Evolutionary conservation across 2,797 vertebrate species (phyloP).

Genomic region (Pseudochromis fuscus): DNA sequence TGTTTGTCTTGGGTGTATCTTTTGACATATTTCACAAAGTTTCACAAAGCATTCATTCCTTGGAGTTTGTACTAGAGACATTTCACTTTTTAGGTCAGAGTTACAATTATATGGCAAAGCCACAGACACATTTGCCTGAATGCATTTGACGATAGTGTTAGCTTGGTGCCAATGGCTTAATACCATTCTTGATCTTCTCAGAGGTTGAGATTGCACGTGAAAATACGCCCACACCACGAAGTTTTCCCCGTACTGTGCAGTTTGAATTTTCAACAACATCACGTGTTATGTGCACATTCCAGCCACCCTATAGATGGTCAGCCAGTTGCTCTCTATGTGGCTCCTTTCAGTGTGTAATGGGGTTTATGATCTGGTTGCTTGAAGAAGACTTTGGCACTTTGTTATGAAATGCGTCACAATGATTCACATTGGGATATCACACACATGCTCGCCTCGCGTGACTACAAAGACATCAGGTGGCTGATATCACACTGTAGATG

Average conservation of each 20-base stretch:
- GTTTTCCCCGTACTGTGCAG: no score
- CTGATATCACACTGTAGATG: neutral
- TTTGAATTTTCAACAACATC: no score
- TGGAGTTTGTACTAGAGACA: neutral
- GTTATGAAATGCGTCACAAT: conserved; percentile 27
- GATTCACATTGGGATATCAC: conserved; percentile 23
- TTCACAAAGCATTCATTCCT: neutral
- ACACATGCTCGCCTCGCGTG: neutral
- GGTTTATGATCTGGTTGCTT: conserved; percentile 15
- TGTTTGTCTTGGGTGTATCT: neutral
- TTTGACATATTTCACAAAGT: neutral
- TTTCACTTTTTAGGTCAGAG: neutral
- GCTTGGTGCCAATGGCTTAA: neutral
- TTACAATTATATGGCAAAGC: neutral
- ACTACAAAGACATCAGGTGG: neutral
- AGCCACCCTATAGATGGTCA: neutral
- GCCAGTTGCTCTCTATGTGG: neutral
- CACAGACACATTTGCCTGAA: neutral
- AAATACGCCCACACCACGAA: neutral
- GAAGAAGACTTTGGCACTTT: conserved; percentile 19
- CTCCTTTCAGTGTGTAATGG: neutral
- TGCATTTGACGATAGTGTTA: neutral
- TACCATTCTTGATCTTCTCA: neutral
- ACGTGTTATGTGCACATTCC: no score
- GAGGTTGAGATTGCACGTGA: neutral